A percentile compares a stretch with the other conserved stretches of the same genome.
These are phyloP conservation scores for Neoarius graeffei DNA, from an alignment of 2,113 vertebrate species.

Conservation along the genomic window DNA sequence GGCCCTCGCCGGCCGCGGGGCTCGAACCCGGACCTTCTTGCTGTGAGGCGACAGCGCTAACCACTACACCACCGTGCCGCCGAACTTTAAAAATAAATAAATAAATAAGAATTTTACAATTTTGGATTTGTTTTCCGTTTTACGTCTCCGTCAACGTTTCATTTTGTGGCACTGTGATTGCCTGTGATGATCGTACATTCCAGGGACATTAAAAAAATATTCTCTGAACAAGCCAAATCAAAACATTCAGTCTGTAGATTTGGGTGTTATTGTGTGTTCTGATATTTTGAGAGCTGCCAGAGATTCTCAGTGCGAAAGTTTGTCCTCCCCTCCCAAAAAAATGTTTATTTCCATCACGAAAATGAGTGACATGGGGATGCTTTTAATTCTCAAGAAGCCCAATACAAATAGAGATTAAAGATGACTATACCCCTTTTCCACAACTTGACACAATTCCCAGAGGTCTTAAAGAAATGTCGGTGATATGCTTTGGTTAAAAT, in stretches of 20 bases:
- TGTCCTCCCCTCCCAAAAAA: neutral
- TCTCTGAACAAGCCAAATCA: neutral
- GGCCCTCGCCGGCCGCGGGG: too few species aligned
- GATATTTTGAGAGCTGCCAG: neutral
- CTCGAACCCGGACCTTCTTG: too few species aligned
- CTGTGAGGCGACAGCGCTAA: too few species aligned
- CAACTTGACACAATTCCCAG: too few species aligned
- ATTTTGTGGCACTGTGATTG: neutral
- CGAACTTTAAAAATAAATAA: too few species aligned
- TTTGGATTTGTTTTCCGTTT: neutral
- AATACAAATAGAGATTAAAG: neutral
- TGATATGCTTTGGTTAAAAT: too few species aligned
- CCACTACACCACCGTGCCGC: too few species aligned
- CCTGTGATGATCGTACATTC: neutral
- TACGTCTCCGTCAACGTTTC: neutral
- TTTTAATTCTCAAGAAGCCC: neutral
- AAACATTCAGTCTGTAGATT: neutral
- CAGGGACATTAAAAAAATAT: neutral
- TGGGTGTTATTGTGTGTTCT: neutral
- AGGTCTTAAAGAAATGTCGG: too few species aligned
- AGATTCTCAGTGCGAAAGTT: neutral
- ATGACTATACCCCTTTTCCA: too few species aligned
- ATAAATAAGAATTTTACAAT: neutral
- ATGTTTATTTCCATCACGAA: neutral
- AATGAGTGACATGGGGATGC: neutral